Evolutionary conservation across 2,797 vertebrate species (phyloP).

Genomic region (Darevskia nairensis): DNA sequence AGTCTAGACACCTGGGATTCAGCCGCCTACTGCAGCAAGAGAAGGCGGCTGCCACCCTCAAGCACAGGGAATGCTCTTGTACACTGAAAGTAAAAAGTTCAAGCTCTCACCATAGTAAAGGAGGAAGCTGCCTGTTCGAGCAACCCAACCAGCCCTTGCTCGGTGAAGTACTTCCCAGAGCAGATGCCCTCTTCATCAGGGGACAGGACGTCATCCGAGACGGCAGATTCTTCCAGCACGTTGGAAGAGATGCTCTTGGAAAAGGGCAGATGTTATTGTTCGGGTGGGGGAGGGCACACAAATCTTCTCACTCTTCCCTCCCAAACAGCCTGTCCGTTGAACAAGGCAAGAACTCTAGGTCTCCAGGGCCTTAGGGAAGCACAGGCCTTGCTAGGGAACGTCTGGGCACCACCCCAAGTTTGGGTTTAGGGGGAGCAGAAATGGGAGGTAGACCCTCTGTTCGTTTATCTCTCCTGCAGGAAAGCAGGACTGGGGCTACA

Average conservation of each 20-base stretch:
- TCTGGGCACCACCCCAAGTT: too few species aligned
- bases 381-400: not conserved
- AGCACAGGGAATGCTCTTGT: not conserved
- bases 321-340: not conserved
- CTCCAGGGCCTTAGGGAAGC: not conserved
- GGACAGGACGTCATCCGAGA: conserved; percentile 91
- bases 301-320: not conserved
- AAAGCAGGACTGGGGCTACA: not conserved
- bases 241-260: conserved; percentile 90
- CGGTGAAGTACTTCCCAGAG: conserved; percentile 92
- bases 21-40: not conserved
- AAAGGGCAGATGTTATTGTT: not conserved
- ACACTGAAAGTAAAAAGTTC: not conserved
- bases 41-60: too few species aligned
- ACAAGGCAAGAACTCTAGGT: not conserved
- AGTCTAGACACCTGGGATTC: not conserved
- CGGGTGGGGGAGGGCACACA: not conserved
- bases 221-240: conserved; percentile 90
- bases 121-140: conserved; percentile 89
- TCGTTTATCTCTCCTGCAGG: too few species aligned
- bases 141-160: conserved; percentile 90
- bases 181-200: conserved; percentile 95
- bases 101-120: conserved; percentile 87
- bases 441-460: not conserved
- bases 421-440: too few species aligned